phyloP scores from a whole-genome alignment of 2,113 vertebrate genomes.

The Bombycilla garrulus region DNA sequence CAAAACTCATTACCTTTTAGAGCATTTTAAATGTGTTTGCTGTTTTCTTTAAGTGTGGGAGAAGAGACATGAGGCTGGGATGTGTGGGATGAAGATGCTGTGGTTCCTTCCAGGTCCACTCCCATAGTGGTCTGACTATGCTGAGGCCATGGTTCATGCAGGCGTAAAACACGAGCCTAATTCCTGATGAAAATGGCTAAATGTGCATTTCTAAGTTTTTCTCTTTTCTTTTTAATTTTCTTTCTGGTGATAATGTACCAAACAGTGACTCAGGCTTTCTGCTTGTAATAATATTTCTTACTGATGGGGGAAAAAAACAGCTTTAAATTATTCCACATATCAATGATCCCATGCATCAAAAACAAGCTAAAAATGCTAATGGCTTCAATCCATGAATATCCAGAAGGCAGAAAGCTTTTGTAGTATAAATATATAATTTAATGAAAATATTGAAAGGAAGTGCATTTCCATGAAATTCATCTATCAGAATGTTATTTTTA shows the following conservation, averaged over 20 bases:
- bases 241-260: constrained; percentile 18
- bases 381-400: constrained; percentile 35
- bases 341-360: neutral
- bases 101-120: neutral
- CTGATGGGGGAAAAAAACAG: neutral
- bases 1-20: neutral
- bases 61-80: neutral
- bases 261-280: constrained; percentile 18
- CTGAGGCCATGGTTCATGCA: neutral
- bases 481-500: constrained; percentile 43
- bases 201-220: neutral
- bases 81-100: neutral
- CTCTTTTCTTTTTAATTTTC: neutral
- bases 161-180: neutral
- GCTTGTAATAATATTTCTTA: constrained; percentile 33
- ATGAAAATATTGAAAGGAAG: constrained; percentile 44
- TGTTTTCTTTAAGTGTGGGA: neutral
- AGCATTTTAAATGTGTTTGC: neutral
- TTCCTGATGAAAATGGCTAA: neutral
- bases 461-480: constrained; percentile 31
- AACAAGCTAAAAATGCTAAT: constrained; percentile 38
- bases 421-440: constrained; percentile 51
- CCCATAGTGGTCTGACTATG: neutral
- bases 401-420: constrained; percentile 35
- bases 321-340: constrained; percentile 26